A percentile compares a stretch with the other conserved stretches of the same genome.
phyloP scores from a whole-genome alignment of 2,797 vertebrate species.

The Parambassis ranga region DNA sequence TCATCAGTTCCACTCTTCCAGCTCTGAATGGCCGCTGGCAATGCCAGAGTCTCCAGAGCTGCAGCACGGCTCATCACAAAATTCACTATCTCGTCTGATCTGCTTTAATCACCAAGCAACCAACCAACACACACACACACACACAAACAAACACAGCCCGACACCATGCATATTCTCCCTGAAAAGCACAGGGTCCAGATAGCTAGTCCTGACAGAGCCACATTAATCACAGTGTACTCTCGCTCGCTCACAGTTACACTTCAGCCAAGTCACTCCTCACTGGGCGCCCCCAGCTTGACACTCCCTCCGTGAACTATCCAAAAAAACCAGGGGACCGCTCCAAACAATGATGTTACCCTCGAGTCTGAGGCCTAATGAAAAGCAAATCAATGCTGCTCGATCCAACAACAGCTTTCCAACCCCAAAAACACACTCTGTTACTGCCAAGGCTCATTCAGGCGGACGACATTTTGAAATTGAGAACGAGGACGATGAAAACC shows the following conservation, averaged over 20 bases:
- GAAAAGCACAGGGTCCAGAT: slow-evolving; percentile 51
- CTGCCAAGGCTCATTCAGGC: slow-evolving; percentile 50
- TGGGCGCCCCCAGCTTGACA: slow-evolving; percentile 39
- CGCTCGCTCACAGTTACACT: slow-evolving; percentile 51
- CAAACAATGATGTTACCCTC: slow-evolving; percentile 59
- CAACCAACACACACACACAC: slow-evolving; percentile 14
- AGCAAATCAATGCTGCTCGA: slow-evolving; percentile 53
- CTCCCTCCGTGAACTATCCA: slow-evolving; percentile 22
- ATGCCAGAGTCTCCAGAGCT: slow-evolving; percentile 62
- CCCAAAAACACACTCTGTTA: slow-evolving; percentile 31
- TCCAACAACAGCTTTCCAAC: slow-evolving; percentile 34
- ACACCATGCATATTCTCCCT: slow-evolving; percentile 50
- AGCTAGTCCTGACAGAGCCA: slow-evolving; percentile 58
- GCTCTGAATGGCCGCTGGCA: slow-evolving; percentile 67
- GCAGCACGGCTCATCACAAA: slow-evolving; percentile 59
- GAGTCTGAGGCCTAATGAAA: slow-evolving; percentile 48
- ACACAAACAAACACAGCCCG: slow-evolving; percentile 47
- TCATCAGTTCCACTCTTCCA: slow-evolving; percentile 70
- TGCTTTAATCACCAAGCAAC: slow-evolving; percentile 71
- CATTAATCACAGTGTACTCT: slow-evolving; percentile 69
- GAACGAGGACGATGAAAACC: slow-evolving; percentile 33
- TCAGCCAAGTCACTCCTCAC: slow-evolving; percentile 59
- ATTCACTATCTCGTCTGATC: slow-evolving; percentile 68
- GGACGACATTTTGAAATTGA: slow-evolving; percentile 37
- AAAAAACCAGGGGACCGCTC: slow-evolving; percentile 41